Percentiles rank a stretch among this genome's conserved stretches.
Evolutionary conservation across 2,797 vertebrate species (phyloP).

Genomic region (Cyclopterus lumpus): DNA sequence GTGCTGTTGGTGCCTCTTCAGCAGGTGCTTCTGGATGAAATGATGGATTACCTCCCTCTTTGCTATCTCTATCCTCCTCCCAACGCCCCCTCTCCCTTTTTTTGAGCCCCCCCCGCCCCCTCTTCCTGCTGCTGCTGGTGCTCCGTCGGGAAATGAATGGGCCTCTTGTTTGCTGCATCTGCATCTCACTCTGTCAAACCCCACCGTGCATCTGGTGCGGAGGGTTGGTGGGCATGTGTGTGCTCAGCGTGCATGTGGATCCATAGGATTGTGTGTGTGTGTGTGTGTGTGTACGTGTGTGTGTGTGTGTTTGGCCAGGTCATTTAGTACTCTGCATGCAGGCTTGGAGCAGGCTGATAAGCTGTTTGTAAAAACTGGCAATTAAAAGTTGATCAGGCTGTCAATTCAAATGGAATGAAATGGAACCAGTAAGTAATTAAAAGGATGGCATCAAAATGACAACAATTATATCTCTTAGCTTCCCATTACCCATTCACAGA

Average conservation of each 20-base stretch:
- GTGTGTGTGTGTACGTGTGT: slow-evolving; percentile 21
- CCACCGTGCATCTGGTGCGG: slow-evolving; percentile 52
- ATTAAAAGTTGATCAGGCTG: slow-evolving; percentile 87
- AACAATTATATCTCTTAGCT: slow-evolving; percentile 86
- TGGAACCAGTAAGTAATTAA: slow-evolving; percentile 89
- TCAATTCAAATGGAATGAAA: slow-evolving; percentile 88
- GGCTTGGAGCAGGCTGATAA: slow-evolving; percentile 83
- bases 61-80: slow-evolving; percentile 52
- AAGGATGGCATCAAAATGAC: slow-evolving; percentile 82
- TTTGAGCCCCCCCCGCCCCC: slow-evolving; percentile 4
- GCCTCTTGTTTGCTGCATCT: slow-evolving; percentile 76
- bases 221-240: slow-evolving; percentile 32
- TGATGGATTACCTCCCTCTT: slow-evolving; percentile 70
- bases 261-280: slow-evolving; percentile 35
- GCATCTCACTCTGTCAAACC: slow-evolving; percentile 74
- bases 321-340: slow-evolving; percentile 78
- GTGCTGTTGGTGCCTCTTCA: slow-evolving; percentile 50
- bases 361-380: slow-evolving; percentile 83
- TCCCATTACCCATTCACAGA: slow-evolving; percentile 79
- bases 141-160: slow-evolving; percentile 76
- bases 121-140: slow-evolving; percentile 53
- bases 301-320: slow-evolving; percentile 72
- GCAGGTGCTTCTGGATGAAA: slow-evolving; percentile 65
- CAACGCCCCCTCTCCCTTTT: slow-evolving; percentile 22
- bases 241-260: slow-evolving; percentile 31